Evolutionary conservation across 2,888 invertebrate genomes (phyloP).

Genomic region (Calliphora vomitoria): DNA sequence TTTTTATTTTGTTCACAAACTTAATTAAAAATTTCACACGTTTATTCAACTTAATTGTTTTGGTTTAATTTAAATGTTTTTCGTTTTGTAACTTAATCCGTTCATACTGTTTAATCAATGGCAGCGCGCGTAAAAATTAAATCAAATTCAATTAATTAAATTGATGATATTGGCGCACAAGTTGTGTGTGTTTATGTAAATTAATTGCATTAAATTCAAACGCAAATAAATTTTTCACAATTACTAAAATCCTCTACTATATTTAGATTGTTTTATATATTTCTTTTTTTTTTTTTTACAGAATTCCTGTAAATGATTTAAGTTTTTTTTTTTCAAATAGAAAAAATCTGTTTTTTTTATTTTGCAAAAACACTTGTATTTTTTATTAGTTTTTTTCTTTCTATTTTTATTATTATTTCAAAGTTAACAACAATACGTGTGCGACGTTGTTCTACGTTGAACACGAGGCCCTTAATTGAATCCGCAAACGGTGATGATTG

Average conservation of each 20-base stretch:
- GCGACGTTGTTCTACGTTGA: constrained; percentile 78
- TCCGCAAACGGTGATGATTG: constrained; percentile 87
- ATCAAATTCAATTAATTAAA: constrained; percentile 80
- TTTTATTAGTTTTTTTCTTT: constrained; percentile 68
- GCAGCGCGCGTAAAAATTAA: constrained; percentile 78
- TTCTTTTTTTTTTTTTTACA: constrained; percentile 40
- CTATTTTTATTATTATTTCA: constrained; percentile 45
- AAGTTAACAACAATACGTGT: constrained; percentile 64
- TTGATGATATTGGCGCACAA: constrained; percentile 73
- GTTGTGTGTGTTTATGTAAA: constrained; percentile 76
- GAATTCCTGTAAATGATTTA: constrained; percentile 61
- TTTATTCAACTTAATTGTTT: constrained; percentile 60
- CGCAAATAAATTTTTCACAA: constrained; percentile 62
- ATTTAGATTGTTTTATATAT: constrained; percentile 45
- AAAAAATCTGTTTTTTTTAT: constrained; percentile 30
- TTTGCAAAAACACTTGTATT: constrained; percentile 66
- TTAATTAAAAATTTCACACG: constrained; percentile 69
- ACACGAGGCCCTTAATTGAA: constrained; percentile 84
- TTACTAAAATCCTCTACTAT: constrained; percentile 58
- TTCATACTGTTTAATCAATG: constrained; percentile 77
- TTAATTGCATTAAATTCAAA: constrained; percentile 80
- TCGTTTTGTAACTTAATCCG: constrained; percentile 80
- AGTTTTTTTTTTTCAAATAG: constrained; percentile 39
- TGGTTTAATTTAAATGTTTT: constrained; percentile 84
- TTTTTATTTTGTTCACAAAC: constrained; percentile 25